Base-by-base conservation (phyloP, 2,888 invertebrate genomes). In the Piscicola geometra region DNA sequence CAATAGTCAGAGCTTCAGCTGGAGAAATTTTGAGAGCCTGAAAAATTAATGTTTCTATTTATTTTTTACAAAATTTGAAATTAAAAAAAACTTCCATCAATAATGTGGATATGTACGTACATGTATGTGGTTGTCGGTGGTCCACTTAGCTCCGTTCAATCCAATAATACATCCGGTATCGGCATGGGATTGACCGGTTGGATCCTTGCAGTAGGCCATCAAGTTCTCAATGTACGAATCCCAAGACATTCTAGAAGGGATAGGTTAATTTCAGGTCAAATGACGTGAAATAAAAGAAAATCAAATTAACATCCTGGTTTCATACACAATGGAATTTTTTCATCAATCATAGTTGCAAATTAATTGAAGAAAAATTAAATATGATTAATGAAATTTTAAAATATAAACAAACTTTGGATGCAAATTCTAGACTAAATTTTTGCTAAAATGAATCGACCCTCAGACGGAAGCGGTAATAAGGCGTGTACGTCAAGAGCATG, bases 171-270 rank as follows among this genome's bases (percentile, higher is more conserved):
- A 79, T 0, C 76, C 81, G 33, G 76, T 79, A 75, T 82, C 81
- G 18, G 56, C 64, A 64, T 81, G 79, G 0, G 76, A 50, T 9
- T 32, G 41, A 9, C 80, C 80, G n/a, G 47, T 36, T 1, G 50
- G 60, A 75, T 81, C 81, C 32, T 79, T 79, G 33, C 76, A 76
- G 21, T 81, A 80, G 9, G 77, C 78, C 56, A 80, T 52, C 33
- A 82, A 56, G 75, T 81, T 82, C 66, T 82, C 81, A 21, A 82
- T 78, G 76, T 82, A 82, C n/a, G 78, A 73, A 78, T 81, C 81
- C 81, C 81, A 81, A 56, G 77, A 78, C 76, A 76, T 74, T 2
- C 75, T 75, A 68, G 15, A 15, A 25, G n/a, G n/a, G n/a, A 15
- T 64, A 18, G 9, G n/a, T 15, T 28, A 64, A 21, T 15, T 25